Base-by-base conservation (phyloP, 92 coral and sea anemone species). In the Parazoanthus darwini region DNA sequence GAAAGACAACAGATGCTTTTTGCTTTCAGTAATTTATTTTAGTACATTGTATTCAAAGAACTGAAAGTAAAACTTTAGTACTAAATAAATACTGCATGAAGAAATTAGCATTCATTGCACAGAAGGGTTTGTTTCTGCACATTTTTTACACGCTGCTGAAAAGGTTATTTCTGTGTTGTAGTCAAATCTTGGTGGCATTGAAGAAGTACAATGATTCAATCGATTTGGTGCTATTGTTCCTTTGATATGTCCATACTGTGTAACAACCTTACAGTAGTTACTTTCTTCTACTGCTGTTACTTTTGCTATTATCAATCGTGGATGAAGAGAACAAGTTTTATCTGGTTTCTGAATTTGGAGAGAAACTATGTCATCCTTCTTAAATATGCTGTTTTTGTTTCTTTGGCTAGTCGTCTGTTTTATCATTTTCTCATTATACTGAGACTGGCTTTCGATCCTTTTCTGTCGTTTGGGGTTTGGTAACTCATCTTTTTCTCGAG, bases 141-240 rank as follows among this genome's bases (percentile, higher is more conserved):
- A 76, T 4, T 76, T 39, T 36, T 39, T 76, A 38, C 79, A 76
- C 0, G 79, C 79, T 16, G 51, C 79, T 76, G 79, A 76, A 76
- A 76, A 39, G 15, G 79, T 76, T 76, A 39, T 76, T 39, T 76
- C 79, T 38, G 51, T 76, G 8, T 36, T 38, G 79, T 76, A 76
- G 51, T 76, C 79, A 22, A 73, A 73, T 15, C 8, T 73, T 29
- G 77, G 77, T 73, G 77, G 77, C 26, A 75, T 0, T 38, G 51
- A 75, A 75, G 79, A 2, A 75, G 79, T 38, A 75, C 79, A 75
- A 75, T 75, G 79, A 39, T 38, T 22, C 74, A 26, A 72, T n/a
- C 38, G 35, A 10, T 72, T 72, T 72, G 77, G 42, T 29, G 77
- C 77, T 1, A 72, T 26, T 72, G 77, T 39, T 39, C 42, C 42